Evolutionary conservation across 2,113 vertebrate species (phyloP), one percentile per base, ranked within the genome.

Genomic region (Cephalopholis sonnerati): DNA sequence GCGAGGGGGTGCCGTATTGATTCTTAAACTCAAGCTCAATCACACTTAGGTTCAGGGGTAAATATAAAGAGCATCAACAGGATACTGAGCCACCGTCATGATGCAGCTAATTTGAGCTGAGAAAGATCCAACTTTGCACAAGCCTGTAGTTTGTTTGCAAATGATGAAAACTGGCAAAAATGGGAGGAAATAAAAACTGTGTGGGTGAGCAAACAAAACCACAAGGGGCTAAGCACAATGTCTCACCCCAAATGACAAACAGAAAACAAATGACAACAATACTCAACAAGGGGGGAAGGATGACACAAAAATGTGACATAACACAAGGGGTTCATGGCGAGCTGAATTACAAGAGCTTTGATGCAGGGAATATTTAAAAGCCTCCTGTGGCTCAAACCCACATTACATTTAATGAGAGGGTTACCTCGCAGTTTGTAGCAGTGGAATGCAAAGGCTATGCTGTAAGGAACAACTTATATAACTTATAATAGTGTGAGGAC

Each of bases 1-100:
- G 68, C 7, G 17, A 81, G 17, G 71, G 67, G 74, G 70, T 24
- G 84, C 55, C 67, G 50, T 79, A 79, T 79, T 80, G 83, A 85
- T 89, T 81, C 24, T 58, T 7, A 83, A 72, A 55, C 66, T 85
- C 76, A 53, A n/a, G 75, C 27, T 74, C 11, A 0, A 74, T 85
- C 63, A 85, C 65, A 71, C 53, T 29, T 27, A 61, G 54, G 58
- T 25, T 76, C 13, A 53, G 57, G 39, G 55, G 46, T 32, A 64
- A 71, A 68, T 39, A 32, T 44, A 29, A 72, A 79, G 64, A 82
- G 32, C 66, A 57, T 57, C 46, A 27, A 24, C 36, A 11, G 53
- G 25, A 74, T 16, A 46, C 62, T 46, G 32, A 69, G 46, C 29
- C 29, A 75, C 27, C 73, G 58, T 5, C 6, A 22, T 82, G 58